Evolutionary conservation across 1,140 invertebrate species (phyloP).

Genomic region (Magallana angulata): DNA sequence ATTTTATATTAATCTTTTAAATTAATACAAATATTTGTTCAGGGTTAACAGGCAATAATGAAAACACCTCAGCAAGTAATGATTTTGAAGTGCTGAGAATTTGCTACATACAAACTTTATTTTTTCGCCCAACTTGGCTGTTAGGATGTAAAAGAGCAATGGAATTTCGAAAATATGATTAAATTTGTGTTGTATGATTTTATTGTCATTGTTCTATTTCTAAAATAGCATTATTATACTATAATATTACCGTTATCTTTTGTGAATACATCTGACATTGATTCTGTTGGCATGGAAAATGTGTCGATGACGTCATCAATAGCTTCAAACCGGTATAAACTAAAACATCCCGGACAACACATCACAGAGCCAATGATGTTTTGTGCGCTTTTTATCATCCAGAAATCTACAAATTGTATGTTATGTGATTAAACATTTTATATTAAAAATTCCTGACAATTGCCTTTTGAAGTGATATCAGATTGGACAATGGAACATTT

Average conservation of each 20-base stretch:
- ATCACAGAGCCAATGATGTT: conserved; percentile 82
- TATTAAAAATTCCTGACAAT: neutral
- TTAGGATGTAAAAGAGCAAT: too few relatives aligned
- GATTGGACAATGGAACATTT: neutral
- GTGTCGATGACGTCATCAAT: conserved; percentile 82
- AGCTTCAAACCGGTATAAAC: conserved; percentile 82
- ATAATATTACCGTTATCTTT: conserved; percentile 82
- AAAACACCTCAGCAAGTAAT: too few relatives aligned
- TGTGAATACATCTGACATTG: conserved; percentile 83
- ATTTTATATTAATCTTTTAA: too few relatives aligned
- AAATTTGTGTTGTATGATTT: too few relatives aligned
- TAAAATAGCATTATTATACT: too few relatives aligned
- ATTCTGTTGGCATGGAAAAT: conserved; percentile 81
- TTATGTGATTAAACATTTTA: neutral
- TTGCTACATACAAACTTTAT: too few relatives aligned
- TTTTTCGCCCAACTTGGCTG: too few relatives aligned
- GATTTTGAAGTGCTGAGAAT: too few relatives aligned
- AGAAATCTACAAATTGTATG: conserved; percentile 64
- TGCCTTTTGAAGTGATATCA: neutral
- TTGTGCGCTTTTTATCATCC: conserved; percentile 71
- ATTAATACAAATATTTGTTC: too few relatives aligned
- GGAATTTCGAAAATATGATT: too few relatives aligned
- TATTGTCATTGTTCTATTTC: too few relatives aligned
- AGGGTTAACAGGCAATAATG: too few relatives aligned
- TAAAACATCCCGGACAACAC: conserved; percentile 84